These are phyloP conservation scores for Mobula birostris DNA, from an alignment of 2,113 vertebrate species.

Conservation along the genomic window DNA sequence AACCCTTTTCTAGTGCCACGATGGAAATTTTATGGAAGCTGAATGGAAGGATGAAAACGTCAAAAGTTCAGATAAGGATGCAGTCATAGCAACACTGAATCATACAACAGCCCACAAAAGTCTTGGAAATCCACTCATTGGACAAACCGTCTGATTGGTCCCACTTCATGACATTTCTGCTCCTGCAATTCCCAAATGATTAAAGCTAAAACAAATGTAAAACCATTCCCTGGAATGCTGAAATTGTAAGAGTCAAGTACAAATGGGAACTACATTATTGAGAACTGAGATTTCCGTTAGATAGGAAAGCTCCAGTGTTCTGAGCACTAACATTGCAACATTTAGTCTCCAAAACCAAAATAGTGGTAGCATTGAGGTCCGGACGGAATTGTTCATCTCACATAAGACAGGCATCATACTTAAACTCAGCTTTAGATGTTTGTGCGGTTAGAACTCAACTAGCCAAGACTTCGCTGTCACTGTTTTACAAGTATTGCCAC, in stretches of 20 bases:
- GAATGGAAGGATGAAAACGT: not conserved
- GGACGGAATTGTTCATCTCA: not conserved
- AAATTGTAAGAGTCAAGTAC: not conserved
- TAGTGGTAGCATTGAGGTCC: not conserved
- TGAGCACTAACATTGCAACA: not conserved
- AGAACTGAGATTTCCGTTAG: too few relatives aligned
- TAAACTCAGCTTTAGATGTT: not conserved
- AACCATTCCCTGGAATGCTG: not conserved
- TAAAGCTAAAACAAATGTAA: not conserved
- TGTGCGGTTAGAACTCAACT: not conserved
- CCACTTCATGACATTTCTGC: not conserved
- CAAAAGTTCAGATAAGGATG: not conserved
- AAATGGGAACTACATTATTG: too few relatives aligned
- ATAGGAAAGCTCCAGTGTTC: not conserved
- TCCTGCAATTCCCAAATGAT: not conserved
- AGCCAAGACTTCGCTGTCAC: not conserved
- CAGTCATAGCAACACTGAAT: not conserved
- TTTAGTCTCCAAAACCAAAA: not conserved
- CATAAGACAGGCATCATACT: not conserved
- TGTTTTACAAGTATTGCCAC: not conserved
- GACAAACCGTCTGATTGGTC: not conserved
- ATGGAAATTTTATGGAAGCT: constrained; percentile 15
- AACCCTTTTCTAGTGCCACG: constrained; percentile 16
- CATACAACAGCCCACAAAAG: not conserved
- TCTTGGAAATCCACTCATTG: not conserved